Percentiles rank a stretch among this genome's conserved stretches.
Evolutionary conservation across 2,888 invertebrate genomes (phyloP).

Genomic region (Epiblema foenella): DNA sequence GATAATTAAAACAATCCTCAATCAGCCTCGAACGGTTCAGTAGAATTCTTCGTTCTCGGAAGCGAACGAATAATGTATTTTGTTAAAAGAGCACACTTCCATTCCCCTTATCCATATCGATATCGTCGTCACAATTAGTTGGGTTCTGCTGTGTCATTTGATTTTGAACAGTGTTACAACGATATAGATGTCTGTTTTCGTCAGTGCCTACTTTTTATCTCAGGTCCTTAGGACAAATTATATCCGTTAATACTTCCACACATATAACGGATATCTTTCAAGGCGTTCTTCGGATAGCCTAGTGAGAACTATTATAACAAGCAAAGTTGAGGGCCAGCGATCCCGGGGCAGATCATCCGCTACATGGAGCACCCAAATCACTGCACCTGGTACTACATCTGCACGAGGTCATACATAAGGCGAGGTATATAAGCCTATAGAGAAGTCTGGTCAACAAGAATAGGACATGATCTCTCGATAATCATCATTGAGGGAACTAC

Average conservation of each 20-base stretch:
- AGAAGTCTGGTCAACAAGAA: too few species aligned
- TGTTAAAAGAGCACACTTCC: conserved; percentile 7
- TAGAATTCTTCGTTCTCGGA: neutral
- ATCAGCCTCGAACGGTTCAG: conserved; percentile 15
- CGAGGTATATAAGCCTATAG: too few species aligned
- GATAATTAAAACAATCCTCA: conserved; percentile 37
- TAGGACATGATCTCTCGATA: too few species aligned
- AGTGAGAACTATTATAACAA: neutral
- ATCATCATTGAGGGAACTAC: too few species aligned
- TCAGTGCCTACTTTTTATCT: neutral
- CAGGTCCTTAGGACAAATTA: too few species aligned
- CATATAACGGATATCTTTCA: too few species aligned
- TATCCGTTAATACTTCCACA: too few species aligned
- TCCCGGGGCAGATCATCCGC: neutral
- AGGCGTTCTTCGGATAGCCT: too few species aligned
- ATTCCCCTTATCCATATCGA: conserved; percentile 7
- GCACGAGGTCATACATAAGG: too few species aligned
- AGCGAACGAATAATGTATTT: conserved; percentile 11
- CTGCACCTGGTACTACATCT: too few species aligned
- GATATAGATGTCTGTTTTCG: neutral
- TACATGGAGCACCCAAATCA: neutral
- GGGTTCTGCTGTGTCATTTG: neutral
- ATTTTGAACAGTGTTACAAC: neutral
- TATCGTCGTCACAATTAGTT: conserved; percentile 5
- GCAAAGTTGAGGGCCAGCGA: neutral